Conservation (phyloP, 2,113 vertebrate species). For the Myotis yumanensis region DNA sequence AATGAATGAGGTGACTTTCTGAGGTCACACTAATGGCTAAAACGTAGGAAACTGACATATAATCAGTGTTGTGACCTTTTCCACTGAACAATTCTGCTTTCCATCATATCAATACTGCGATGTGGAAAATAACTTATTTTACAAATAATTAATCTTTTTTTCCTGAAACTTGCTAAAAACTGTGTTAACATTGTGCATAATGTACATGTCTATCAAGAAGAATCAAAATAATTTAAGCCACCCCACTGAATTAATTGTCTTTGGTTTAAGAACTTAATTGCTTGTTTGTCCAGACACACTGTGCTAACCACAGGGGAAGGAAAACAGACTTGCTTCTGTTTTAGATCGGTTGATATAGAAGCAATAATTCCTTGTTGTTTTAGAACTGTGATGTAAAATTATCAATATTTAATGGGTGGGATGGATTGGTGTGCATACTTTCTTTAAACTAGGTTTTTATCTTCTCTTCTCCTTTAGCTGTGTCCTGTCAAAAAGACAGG, state of each 20-base stretch:
- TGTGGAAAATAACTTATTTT: constrained; percentile 12
- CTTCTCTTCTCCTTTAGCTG: not conserved
- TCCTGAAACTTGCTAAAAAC: constrained; percentile 26
- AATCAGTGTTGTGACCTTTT: constrained; percentile 22
- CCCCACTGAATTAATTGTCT: not conserved
- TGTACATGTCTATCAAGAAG: not conserved
- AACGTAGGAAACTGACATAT: not conserved
- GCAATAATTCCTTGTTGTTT: constrained; percentile 11
- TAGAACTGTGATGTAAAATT: not conserved
- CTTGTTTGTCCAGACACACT: constrained; percentile 51
- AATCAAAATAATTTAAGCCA: not conserved
- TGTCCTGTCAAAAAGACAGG: constrained; percentile 25
- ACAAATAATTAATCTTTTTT: constrained; percentile 8
- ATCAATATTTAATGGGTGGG: constrained; percentile 51
- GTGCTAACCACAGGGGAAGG: constrained; percentile 34
- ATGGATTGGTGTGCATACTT: not conserved
- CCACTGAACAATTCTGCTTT: not conserved
- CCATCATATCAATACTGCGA: not conserved
- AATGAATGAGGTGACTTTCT: not conserved
- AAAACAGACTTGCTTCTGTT: constrained; percentile 20
- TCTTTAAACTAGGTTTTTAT: constrained; percentile 1
- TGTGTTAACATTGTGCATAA: not conserved
- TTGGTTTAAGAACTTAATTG: constrained; percentile 60
- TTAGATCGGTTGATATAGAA: not conserved
- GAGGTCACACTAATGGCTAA: not conserved